Conservation (phyloP, 2,797 vertebrate species). For the Lithobates sylvaticus region DNA sequence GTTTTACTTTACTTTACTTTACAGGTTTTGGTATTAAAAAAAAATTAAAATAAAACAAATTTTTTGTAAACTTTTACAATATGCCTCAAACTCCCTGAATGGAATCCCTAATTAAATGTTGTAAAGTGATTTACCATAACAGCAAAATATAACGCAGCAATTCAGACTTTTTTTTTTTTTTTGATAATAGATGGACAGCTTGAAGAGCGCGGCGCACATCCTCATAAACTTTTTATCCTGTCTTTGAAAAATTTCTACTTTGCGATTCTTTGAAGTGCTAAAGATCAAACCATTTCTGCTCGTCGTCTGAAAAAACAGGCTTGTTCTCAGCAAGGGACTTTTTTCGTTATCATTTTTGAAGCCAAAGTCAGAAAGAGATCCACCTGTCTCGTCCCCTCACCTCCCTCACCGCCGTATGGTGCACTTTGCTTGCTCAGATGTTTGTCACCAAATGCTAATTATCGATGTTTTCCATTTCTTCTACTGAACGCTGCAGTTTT, state of each 20-base stretch:
- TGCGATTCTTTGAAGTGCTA: constrained; percentile 53
- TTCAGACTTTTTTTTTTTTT: neutral
- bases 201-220: constrained; percentile 7
- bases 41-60: too few relatives aligned
- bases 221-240: constrained; percentile 27
- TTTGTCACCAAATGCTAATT: constrained; percentile 33
- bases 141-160: neutral
- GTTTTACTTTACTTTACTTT: too few relatives aligned
- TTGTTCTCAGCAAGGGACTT: constrained; percentile 53
- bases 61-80: too few relatives aligned
- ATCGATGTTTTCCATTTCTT: neutral
- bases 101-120: too few relatives aligned
- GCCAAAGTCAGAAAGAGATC: constrained; percentile 31
- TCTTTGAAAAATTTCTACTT: constrained; percentile 39
- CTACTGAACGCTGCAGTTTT: neutral
- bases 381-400: constrained; percentile 22
- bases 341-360: constrained; percentile 26
- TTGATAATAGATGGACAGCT: constrained; percentile 3
- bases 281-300: constrained; percentile 52
- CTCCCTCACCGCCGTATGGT: neutral
- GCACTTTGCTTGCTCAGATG: constrained; percentile 15
- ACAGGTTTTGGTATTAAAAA: too few relatives aligned
- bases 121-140: neutral
- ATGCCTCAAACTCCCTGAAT: too few relatives aligned
- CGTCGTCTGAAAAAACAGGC: constrained; percentile 26